These are phyloP conservation scores for Phasia obesa DNA, from an alignment of 2,888 invertebrate genomes.

Conservation along the genomic window DNA sequence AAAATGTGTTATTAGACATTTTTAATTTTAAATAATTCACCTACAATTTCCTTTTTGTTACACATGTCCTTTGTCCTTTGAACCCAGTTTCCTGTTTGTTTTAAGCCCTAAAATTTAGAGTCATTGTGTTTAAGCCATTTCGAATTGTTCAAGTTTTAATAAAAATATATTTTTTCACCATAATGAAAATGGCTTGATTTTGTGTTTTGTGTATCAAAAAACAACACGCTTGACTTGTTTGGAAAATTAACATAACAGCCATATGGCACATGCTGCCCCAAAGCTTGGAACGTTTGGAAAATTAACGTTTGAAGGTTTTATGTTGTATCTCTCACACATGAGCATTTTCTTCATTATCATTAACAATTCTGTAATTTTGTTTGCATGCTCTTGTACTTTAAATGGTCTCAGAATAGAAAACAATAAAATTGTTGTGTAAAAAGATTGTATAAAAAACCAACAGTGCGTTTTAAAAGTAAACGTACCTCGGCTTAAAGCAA, in stretches of 20 bases:
- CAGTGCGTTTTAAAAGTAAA: neutral
- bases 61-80: slow-evolving; percentile 60
- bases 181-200: slow-evolving; percentile 22
- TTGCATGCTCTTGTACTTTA: slow-evolving; percentile 31
- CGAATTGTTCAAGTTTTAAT: slow-evolving; percentile 6
- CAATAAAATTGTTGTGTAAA: slow-evolving; percentile 19
- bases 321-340: neutral
- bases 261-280: slow-evolving; percentile 65
- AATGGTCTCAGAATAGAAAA: slow-evolving; percentile 38
- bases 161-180: slow-evolving; percentile 23
- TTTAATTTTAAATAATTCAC: slow-evolving; percentile 20
- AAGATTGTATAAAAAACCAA: slow-evolving; percentile 14
- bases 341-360: slow-evolving; percentile 25
- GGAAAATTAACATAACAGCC: slow-evolving; percentile 62
- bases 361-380: slow-evolving; percentile 1
- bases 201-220: slow-evolving; percentile 9
- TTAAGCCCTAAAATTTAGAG: slow-evolving; percentile 6
- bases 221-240: slow-evolving; percentile 62
- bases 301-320: slow-evolving; percentile 4
- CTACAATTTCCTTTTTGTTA: slow-evolving; percentile 22
- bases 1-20: neutral
- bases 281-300: slow-evolving; percentile 29
- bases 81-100: slow-evolving; percentile 52
- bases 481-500: no score
- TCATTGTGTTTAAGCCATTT: slow-evolving; percentile 33